A percentile compares a stretch with the other conserved stretches of the same genome.
These are phyloP conservation scores for Zaprionus capensis DNA, from an alignment of 1,140 invertebrate genomes.

Conservation along the genomic window DNA sequence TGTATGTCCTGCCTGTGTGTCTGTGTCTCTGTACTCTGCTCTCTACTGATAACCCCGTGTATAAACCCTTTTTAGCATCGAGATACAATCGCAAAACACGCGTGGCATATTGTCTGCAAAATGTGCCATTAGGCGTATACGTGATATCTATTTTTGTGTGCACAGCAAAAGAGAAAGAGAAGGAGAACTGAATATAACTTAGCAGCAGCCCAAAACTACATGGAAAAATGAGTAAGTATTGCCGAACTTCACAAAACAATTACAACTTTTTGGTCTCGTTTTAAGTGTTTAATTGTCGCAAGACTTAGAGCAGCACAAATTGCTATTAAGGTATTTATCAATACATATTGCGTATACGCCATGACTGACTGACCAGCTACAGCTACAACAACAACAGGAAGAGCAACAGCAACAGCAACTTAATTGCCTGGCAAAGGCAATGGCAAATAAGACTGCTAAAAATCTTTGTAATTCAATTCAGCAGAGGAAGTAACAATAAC, in stretches of 20 bases:
- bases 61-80: conserved; percentile 23
- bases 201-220: conserved; percentile 6
- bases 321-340: conserved; percentile 11
- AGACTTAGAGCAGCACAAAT: neutral
- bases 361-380: neutral
- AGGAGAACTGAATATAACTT: neutral
- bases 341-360: conserved; percentile 51
- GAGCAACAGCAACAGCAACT: conserved; percentile 12
- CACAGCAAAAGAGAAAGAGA: conserved; percentile 1
- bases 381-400: neutral
- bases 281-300: conserved; percentile 10
- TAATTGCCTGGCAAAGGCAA: conserved; percentile 51
- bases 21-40: neutral
- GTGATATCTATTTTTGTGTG: conserved; percentile 50
- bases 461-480: conserved; percentile 74
- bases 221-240: conserved; percentile 67
- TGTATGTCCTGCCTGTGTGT: conserved; percentile 9
- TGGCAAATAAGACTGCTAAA: conserved; percentile 45
- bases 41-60: conserved; percentile 39
- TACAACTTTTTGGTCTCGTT: neutral
- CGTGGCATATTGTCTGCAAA: conserved; percentile 22
- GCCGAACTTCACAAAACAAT: neutral
- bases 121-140: conserved; percentile 73
- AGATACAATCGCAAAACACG: conserved; percentile 18
- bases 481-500: conserved; percentile 16